Base-by-base conservation (phyloP, 23 tunicate species). In the Oikopleura albicans region DNA sequence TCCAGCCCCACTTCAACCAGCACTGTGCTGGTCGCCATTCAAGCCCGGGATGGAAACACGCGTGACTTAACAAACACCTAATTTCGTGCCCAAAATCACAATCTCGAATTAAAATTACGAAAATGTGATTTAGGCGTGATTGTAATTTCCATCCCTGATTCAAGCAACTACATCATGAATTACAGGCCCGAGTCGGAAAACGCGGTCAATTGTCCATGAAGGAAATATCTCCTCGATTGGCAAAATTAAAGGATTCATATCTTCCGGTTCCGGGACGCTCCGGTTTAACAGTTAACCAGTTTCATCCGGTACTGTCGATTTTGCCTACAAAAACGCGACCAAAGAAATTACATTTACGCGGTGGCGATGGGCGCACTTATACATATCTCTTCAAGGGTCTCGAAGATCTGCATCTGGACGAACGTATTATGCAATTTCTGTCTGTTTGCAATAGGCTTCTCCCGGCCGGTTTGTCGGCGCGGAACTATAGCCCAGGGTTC, bases 321-420 rank as follows among this genome's bases (percentile, higher is more conserved):
- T 90, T 95, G 12, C 99, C 99, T 0, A 95, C 99, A 40, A 95
- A 95, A 41, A 95, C 99, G 0, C 89, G 91, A 85, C 99, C 99
- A 12, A 95, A 95, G 59, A 95, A 95, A 75, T 87, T 95, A 31
- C 99, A 95, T 41, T 91, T 95, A 38, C 87, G 91, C 41, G 99
- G 99, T 28, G 89, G 97, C 27, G 92, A 95, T 41, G 92, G 99
- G 4, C 86, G 89, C 37, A 87, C 91, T 84, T 95, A 89, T 83
- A 95, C 91, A 38, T 95, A 89, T 57, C 84, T 95, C 38, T 95
- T 95, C 89, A 95, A 95, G 87, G 99, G 99, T 0, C 71, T 91
- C 83, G 99, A 95, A 87, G 96, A 95, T 90, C 85, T 95, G 0
- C 99, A 95, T 86, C 83, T 95, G n/a, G 99, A 95, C 66, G 99